These are phyloP conservation scores for Atta colombica DNA, from an alignment of 1,140 invertebrate species.

Conservation along the genomic window DNA sequence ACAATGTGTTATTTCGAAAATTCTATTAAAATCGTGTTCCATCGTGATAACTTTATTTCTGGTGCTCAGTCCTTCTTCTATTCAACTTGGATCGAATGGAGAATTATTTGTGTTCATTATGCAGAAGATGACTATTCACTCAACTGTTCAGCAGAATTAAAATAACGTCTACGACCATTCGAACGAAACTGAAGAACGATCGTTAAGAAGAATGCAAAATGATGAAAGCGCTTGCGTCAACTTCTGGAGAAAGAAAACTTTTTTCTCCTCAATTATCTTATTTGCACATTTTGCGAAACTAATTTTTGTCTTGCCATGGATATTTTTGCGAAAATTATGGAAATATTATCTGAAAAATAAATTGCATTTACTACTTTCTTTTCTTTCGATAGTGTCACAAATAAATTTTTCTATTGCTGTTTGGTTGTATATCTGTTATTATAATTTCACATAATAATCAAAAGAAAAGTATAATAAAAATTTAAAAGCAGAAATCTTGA, in stretches of 20 bases:
- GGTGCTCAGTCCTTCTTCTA: neutral
- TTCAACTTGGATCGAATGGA: neutral
- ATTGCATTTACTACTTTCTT: neutral
- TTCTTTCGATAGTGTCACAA: neutral
- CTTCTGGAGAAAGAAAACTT: neutral
- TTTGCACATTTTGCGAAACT: neutral
- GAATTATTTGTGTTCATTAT: neutral
- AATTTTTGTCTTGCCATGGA: neutral
- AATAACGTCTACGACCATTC: neutral
- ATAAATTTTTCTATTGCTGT: slow-evolving; percentile 19
- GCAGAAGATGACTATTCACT: neutral
- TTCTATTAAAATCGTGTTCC: neutral
- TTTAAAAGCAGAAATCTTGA: neutral
- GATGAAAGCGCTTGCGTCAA: neutral
- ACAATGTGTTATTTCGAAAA: neutral
- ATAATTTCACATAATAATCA: slow-evolving; percentile 1
- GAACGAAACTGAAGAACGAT: slow-evolving; percentile 4
- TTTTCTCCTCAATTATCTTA: neutral
- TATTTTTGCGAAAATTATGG: neutral
- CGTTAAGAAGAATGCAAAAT: neutral
- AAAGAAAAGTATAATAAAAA: neutral
- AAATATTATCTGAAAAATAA: neutral
- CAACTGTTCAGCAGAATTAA: slow-evolving; percentile 9
- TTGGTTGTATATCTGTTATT: neutral
- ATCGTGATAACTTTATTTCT: neutral